A percentile compares a stretch with the other conserved stretches of the same genome.
Conservation (phyloP, 2,113 vertebrate genomes). For the Lamprologus tigripictilis region DNA sequence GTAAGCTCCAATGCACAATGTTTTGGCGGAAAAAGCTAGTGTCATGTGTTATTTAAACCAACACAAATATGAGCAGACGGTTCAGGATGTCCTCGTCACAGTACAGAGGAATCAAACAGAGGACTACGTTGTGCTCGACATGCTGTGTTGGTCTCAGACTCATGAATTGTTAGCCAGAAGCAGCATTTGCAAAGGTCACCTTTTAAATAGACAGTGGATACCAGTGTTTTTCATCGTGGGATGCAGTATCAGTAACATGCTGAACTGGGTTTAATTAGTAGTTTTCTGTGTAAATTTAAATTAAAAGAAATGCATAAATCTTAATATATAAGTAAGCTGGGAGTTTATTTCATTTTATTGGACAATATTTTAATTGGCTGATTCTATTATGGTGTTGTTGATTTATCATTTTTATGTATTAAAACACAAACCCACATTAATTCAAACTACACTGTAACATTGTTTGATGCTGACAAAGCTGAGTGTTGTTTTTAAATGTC, state of each 20-base stretch:
- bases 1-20: neutral
- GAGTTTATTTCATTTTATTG: neutral
- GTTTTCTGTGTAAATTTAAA: neutral
- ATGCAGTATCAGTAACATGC: neutral
- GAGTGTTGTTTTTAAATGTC: no score
- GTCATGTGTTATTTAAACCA: neutral
- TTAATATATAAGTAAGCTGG: neutral
- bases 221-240: neutral
- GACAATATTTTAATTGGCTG: neutral
- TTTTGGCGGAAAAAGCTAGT: fast-evolving
- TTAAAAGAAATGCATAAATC: neutral
- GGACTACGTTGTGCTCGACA: neutral
- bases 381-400: neutral
- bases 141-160: neutral
- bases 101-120: neutral
- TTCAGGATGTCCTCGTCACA: neutral
- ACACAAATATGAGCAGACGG: fast-evolving
- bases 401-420: neutral
- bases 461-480: neutral
- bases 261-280: neutral
- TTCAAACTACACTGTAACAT: neutral
- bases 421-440: neutral
- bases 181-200: neutral
- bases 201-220: neutral
- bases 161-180: neutral